A percentile compares a stretch with the other conserved stretches of the same genome.
phyloP scores from a whole-genome alignment of 2,113 vertebrate species.

The Narcine bancroftii region DNA sequence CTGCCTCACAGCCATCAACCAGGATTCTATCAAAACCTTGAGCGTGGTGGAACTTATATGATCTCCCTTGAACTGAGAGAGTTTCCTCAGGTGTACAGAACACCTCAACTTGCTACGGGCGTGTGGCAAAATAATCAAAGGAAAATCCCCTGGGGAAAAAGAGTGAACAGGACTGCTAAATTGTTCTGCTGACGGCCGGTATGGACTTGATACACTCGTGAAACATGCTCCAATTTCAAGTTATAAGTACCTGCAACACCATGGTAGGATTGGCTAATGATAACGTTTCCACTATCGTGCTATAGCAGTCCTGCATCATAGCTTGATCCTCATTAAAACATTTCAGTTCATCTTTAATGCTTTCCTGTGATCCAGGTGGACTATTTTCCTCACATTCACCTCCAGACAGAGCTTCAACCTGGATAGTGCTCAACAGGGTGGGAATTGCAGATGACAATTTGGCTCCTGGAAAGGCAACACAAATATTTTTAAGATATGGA shows the following conservation, averaged over 20 bases:
- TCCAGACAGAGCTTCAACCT: slow-evolving; percentile 72
- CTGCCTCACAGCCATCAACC: too few species aligned
- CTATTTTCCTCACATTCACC: slow-evolving; percentile 71
- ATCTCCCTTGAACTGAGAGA: too few species aligned
- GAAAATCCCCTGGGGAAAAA: too few species aligned
- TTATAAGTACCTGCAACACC: slow-evolving; percentile 82
- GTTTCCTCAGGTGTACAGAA: too few species aligned
- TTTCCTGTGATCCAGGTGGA: slow-evolving; percentile 69
- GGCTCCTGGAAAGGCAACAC: slow-evolving; percentile 56
- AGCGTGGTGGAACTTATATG: too few species aligned
- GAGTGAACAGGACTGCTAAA: too few species aligned
- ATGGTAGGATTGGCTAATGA: slow-evolving; percentile 90
- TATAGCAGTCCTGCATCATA: slow-evolving; percentile 99
- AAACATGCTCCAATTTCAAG: too few species aligned
- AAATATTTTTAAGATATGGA: neutral
- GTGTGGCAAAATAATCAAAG: too few species aligned
- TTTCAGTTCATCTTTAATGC: slow-evolving; percentile 68
- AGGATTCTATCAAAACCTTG: too few species aligned
- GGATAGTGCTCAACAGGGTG: slow-evolving; percentile 85
- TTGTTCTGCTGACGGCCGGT: too few species aligned
- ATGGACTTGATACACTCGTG: too few species aligned
- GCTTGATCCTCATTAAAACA: slow-evolving; percentile 88
- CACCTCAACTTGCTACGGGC: too few species aligned
- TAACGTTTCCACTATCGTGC: slow-evolving; percentile 94
- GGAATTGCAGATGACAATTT: slow-evolving; percentile 85